A percentile compares a stretch with the other conserved stretches of the same genome.
phyloP scores from a whole-genome alignment of 1,140 invertebrate genomes.

The Lucilia sericata region DNA sequence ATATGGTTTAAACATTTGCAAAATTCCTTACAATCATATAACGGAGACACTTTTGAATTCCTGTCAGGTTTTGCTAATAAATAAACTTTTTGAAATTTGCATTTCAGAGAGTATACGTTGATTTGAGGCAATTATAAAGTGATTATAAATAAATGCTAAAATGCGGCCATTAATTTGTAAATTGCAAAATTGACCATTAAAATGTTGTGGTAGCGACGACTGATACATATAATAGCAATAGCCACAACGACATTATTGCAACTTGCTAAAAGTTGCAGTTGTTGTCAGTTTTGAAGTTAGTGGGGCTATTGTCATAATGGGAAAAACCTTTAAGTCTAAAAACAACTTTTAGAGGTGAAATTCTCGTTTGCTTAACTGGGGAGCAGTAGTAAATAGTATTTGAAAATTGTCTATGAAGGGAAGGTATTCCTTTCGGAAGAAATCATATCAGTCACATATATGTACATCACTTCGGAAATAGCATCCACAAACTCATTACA shows the following conservation, averaged over 20 bases:
- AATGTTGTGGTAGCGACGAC: not conserved
- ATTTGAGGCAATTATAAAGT: conserved; percentile 30
- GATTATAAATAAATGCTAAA: conserved; percentile 34
- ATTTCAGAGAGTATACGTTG: not conserved
- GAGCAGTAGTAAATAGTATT: not conserved
- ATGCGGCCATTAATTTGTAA: conserved; percentile 37
- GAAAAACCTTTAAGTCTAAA: not conserved
- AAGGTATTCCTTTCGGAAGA: not conserved
- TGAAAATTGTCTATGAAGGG: not conserved
- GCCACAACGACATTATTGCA: conserved; percentile 3
- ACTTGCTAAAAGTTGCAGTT: not conserved
- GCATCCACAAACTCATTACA: too few relatives aligned
- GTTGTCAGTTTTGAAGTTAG: not conserved
- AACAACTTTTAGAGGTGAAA: not conserved
- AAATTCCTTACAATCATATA: conserved; percentile 15
- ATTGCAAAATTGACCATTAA: conserved; percentile 44
- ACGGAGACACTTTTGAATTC: conserved; percentile 11
- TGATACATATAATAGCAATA: not conserved
- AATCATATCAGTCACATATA: too few relatives aligned
- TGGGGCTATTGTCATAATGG: not conserved
- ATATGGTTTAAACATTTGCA: not conserved
- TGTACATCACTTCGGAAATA: too few relatives aligned
- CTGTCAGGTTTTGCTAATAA: conserved; percentile 1
- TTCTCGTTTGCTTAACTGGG: not conserved
- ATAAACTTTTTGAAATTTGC: not conserved